phyloP scores from a whole-genome alignment of 2,797 vertebrate genomes.

The Pangasius macronema region DNA sequence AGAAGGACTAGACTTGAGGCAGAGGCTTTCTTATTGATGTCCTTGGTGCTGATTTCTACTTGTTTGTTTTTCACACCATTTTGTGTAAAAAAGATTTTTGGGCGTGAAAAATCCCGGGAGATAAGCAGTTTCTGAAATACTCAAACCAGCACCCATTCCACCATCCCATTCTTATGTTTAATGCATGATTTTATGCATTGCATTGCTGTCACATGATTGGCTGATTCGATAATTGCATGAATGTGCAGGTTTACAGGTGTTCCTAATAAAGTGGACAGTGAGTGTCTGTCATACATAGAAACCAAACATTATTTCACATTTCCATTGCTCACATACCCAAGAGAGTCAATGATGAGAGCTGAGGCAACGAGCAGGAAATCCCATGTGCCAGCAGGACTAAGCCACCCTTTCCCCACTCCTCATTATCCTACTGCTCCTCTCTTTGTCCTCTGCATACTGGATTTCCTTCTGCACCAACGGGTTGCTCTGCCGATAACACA shows the following conservation, averaged over 20 bases:
- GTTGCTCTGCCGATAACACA: constrained; percentile 49
- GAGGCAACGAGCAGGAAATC: constrained; percentile 74
- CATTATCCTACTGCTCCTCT: constrained; percentile 70
- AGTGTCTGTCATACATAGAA: neutral
- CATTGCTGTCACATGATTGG: neutral
- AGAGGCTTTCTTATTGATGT: neutral
- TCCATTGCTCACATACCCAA: neutral
- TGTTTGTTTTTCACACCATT: neutral
- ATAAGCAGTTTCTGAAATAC: neutral
- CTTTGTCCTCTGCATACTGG: constrained; percentile 68
- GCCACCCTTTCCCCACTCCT: constrained; percentile 66
- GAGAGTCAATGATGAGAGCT: constrained; percentile 60
- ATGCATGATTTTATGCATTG: neutral
- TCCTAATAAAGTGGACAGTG: neutral
- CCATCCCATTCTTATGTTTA: neutral
- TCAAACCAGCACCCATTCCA: neutral
- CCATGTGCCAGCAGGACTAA: constrained; percentile 67
- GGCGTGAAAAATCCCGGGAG: neutral
- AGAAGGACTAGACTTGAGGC: neutral
- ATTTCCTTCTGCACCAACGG: constrained; percentile 66
- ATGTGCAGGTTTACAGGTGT: neutral
- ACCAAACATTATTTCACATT: neutral
- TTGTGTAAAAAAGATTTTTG: neutral
- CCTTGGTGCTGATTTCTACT: neutral
- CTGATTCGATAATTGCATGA: neutral